Percentiles rank a stretch among this genome's conserved stretches.
Conservation (phyloP, 2,113 vertebrate species). For the Anser cygnoides region DNA sequence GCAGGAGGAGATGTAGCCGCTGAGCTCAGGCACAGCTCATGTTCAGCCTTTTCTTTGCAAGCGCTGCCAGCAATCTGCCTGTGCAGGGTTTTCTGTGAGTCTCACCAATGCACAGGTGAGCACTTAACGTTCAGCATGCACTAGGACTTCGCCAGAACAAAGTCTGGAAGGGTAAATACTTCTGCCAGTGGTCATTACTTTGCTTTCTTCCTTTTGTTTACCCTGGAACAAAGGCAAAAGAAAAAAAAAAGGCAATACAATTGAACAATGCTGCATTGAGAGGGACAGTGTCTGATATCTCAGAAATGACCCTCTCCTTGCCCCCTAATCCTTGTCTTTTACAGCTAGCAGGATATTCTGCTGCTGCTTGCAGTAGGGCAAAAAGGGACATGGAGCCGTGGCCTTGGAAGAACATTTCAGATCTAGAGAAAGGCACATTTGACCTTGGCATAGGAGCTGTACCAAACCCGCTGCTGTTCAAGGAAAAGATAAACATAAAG, state of each 20-base stretch:
- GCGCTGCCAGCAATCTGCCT: neutral
- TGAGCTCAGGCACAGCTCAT: neutral
- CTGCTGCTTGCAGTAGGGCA: neutral
- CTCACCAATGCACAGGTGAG: neutral
- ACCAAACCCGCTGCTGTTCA: neutral
- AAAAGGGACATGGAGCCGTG: neutral
- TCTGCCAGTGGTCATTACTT: neutral
- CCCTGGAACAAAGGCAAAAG: neutral
- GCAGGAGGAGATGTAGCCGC: neutral
- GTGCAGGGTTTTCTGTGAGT: neutral
- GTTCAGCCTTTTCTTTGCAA: neutral
- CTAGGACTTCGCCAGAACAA: neutral
- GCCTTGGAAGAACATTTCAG: neutral
- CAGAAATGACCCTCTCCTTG: neutral
- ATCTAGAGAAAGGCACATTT: neutral
- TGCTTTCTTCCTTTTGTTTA: neutral
- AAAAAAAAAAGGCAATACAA: neutral
- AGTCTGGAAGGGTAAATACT: constrained; percentile 7
- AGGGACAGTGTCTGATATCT: neutral
- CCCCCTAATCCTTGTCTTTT: neutral
- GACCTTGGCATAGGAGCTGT: neutral
- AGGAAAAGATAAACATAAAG: neutral
- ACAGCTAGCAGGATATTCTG: neutral
- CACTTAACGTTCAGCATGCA: neutral
- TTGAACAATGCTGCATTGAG: neutral